These are phyloP conservation scores for Ophiothrix spiculata DNA, from an alignment of 35 echinoderm and acorn worm species.

Conservation along the genomic window DNA sequence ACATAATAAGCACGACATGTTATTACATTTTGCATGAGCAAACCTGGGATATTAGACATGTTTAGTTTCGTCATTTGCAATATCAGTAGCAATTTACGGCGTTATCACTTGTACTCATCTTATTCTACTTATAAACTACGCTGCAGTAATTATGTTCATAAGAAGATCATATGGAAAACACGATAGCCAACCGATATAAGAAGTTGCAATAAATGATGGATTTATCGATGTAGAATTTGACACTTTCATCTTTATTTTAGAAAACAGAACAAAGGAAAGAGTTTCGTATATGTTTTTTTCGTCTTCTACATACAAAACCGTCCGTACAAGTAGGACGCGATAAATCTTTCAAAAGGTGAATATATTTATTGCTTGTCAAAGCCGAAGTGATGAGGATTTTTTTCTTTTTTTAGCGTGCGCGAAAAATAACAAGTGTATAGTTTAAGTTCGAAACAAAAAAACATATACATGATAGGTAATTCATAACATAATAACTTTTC, in stretches of 20 bases:
- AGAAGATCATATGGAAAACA: background rate
- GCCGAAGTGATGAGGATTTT: background rate
- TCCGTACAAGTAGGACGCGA: background rate
- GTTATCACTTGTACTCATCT: background rate
- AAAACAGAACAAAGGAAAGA: background rate
- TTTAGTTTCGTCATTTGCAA: background rate
- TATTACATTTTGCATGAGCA: background rate
- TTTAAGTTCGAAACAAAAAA: too few species aligned
- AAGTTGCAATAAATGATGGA: too few species aligned
- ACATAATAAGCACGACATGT: slow-evolving; percentile 3
- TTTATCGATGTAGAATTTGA: background rate
- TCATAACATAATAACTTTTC: too few species aligned
- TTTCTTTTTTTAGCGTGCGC: background rate
- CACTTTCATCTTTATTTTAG: background rate
- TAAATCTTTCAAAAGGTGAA: background rate
- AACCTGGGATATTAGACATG: background rate
- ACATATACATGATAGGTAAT: too few species aligned
- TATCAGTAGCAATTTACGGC: slow-evolving; percentile 1
- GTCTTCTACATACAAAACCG: background rate
- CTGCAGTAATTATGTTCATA: too few species aligned
- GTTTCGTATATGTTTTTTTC: background rate
- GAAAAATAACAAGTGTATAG: too few species aligned
- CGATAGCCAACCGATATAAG: too few species aligned
- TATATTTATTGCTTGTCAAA: slow-evolving; percentile 2
- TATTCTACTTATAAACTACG: background rate